These are phyloP conservation scores for Anarsia innoxiella DNA, from an alignment of 2,888 invertebrate species.

Conservation along the genomic window DNA sequence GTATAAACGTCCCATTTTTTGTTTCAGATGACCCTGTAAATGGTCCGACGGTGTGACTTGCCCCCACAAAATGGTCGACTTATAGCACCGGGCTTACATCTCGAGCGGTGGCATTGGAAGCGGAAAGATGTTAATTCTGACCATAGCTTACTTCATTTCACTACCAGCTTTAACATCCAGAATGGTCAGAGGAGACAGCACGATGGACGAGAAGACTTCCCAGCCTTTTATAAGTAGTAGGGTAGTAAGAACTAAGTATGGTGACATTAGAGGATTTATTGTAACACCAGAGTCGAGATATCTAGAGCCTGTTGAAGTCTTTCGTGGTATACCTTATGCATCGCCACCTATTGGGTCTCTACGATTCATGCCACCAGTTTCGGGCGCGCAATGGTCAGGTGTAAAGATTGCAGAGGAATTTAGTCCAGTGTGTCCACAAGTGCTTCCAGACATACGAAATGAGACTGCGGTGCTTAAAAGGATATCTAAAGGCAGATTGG, in stretches of 20 bases:
- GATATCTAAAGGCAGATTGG: slow-evolving; percentile 92
- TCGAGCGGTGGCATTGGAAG: slow-evolving; percentile 52
- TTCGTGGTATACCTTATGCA: slow-evolving; percentile 95
- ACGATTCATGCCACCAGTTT: slow-evolving; percentile 97
- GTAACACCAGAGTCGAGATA: slow-evolving; percentile 87
- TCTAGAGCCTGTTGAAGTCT: slow-evolving; percentile 93
- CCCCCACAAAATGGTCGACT: slow-evolving; percentile 57
- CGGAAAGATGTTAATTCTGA: slow-evolving; percentile 65
- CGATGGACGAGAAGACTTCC: slow-evolving; percentile 65
- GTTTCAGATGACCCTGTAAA: slow-evolving; percentile 63
- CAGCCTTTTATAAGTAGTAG: slow-evolving; percentile 82
- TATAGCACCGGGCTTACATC: slow-evolving; percentile 55
- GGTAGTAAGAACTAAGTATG: slow-evolving; percentile 91
- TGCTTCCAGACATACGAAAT: slow-evolving; percentile 88
- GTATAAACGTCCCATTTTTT: slow-evolving; percentile 22
- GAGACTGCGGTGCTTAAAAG: slow-evolving; percentile 87
- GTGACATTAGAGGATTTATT: slow-evolving; percentile 89
- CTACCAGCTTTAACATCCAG: slow-evolving; percentile 63
- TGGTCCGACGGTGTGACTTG: slow-evolving; percentile 32
- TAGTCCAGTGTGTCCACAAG: slow-evolving; percentile 95
- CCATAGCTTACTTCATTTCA: slow-evolving; percentile 64
- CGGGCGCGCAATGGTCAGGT: slow-evolving; percentile 93
- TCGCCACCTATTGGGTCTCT: slow-evolving; percentile 91
- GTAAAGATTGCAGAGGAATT: slow-evolving; percentile 91
- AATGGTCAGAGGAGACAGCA: slow-evolving; percentile 60